phyloP scores from a whole-genome alignment of 2,888 invertebrate species.

The Branchipolynoe longqiensis region DNA sequence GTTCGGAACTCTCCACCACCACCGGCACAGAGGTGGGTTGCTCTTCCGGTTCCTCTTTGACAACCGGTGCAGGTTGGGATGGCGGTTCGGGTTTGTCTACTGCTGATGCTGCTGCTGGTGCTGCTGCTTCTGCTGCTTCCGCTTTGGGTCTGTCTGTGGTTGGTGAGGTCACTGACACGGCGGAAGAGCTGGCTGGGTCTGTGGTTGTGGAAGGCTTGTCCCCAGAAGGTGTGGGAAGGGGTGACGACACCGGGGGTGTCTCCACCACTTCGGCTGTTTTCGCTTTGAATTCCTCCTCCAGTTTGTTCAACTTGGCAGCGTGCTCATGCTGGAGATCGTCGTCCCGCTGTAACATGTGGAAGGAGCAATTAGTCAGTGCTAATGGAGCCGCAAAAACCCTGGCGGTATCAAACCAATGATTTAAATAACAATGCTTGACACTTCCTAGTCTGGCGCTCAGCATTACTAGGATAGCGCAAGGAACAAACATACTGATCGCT shows the following conservation, averaged over 20 bases:
- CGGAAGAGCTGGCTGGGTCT: constrained; percentile 33
- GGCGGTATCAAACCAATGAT: no score
- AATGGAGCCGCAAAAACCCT: no score
- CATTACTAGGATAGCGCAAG: no score
- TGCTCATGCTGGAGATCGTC: neutral
- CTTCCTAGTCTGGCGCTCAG: no score
- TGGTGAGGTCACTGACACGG: constrained; percentile 18
- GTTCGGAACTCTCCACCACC: no score
- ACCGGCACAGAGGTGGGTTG: neutral
- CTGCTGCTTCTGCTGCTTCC: neutral
- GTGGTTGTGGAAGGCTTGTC: constrained; percentile 17
- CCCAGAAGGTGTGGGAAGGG: constrained; percentile 1
- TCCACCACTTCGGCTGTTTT: constrained; percentile 42
- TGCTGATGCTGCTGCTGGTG: neutral
- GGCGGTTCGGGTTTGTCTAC: neutral
- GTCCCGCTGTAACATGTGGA: neutral
- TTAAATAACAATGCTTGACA: no score
- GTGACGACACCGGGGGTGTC: neutral
- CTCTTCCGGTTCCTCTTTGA: constrained; percentile 43
- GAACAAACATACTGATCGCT: no score
- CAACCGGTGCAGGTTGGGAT: constrained; percentile 15
- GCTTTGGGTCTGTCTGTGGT: no score
- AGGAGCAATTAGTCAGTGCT: neutral
- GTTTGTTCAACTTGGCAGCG: neutral
- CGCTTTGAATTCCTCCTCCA: constrained; percentile 34